Percentiles rank a stretch among this genome's conserved stretches.
Evolutionary conservation across 2,888 invertebrate species (phyloP).

Genomic region (Hydrotaea diabolus): DNA sequence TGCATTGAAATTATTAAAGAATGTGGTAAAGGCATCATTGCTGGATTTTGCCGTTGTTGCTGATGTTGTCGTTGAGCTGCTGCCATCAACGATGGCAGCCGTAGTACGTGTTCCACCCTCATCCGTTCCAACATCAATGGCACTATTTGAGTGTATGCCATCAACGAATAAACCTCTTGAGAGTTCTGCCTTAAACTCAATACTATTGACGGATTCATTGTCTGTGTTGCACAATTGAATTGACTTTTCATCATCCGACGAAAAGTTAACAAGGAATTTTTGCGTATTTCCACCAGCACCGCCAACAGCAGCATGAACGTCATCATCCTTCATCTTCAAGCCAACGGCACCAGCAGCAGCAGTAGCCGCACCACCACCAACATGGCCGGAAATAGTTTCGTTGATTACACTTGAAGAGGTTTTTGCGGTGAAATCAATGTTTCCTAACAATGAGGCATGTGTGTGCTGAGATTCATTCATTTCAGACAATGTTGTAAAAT

Average conservation of each 20-base stretch:
- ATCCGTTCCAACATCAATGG: slow-evolving; percentile 72
- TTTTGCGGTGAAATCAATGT: slow-evolving; percentile 71
- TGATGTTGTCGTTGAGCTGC: slow-evolving; percentile 25
- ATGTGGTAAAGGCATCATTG: slow-evolving; percentile 68
- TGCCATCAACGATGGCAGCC: neutral
- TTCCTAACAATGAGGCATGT: slow-evolving; percentile 69
- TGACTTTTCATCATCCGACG: slow-evolving; percentile 79
- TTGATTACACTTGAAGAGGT: slow-evolving; percentile 56
- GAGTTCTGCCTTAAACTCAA: slow-evolving; percentile 81
- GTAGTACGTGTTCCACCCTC: slow-evolving; percentile 45
- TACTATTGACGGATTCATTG: slow-evolving; percentile 81
- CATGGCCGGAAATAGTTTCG: slow-evolving; percentile 61
- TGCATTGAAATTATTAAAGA: slow-evolving; percentile 73
- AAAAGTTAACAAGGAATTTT: slow-evolving; percentile 62
- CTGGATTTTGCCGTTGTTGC: slow-evolving; percentile 65
- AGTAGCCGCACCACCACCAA: slow-evolving; percentile 44
- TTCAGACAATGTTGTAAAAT: slow-evolving; percentile 79
- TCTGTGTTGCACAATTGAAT: slow-evolving; percentile 80
- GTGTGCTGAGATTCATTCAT: slow-evolving; percentile 78
- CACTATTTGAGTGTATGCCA: slow-evolving; percentile 54
- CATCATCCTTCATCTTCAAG: slow-evolving; percentile 27
- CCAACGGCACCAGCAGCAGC: too few species aligned
- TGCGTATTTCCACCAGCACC: slow-evolving; percentile 49
- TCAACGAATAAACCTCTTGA: slow-evolving; percentile 74
- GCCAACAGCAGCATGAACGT: neutral